Evolutionary conservation across 2,888 invertebrate genomes (phyloP), one percentile per base, ranked within the genome.

Genomic region (Heteromurus nitidus): DNA sequence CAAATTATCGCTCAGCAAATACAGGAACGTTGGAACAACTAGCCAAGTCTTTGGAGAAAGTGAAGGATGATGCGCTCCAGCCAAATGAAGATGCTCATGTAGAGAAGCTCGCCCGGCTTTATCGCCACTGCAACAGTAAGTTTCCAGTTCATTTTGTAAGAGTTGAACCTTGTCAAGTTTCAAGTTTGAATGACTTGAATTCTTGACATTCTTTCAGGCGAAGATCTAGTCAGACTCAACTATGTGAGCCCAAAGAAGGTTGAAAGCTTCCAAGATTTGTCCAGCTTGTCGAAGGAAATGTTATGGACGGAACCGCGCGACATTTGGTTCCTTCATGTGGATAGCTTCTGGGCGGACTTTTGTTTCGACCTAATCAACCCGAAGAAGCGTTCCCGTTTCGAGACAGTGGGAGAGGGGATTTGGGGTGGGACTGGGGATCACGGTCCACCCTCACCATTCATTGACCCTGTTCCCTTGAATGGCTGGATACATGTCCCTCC

Each of bases 311-410:
- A 96, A 89, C 93, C 93, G n/a, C 92, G 95, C 85, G 93, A 95
- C 87, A 93, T 98, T 13, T 98, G 97, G 91, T 96, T 95, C 89
- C 92, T 95, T 16, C 92, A 93, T 87, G 91, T 95, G 53, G 97
- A 98, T 89, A 97, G 98, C 0, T 92, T 97, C 69, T 98, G 97
- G 97, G 94, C 95, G 13, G 98, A 98, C 89, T 97, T 97, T 89
- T 91, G 93, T 83, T 96, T 96, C 5, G 95, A 95, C 18, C n/a
- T 70, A 0, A n/a, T 20, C 9, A 18, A 22, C 2, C 16, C 18
- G 1, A 62, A 26, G 16, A 76, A 64, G 36, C 65, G 73, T 87
- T 86, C 28, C 86, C 90, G 90, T 84, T 88, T 91, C 9, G 90
- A 90, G 82, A 89, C 90, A 3, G 88, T 90, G 0, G 44, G 55